Conservation (phyloP, 2,888 invertebrate species). For the Charanyca ferruginea region DNA sequence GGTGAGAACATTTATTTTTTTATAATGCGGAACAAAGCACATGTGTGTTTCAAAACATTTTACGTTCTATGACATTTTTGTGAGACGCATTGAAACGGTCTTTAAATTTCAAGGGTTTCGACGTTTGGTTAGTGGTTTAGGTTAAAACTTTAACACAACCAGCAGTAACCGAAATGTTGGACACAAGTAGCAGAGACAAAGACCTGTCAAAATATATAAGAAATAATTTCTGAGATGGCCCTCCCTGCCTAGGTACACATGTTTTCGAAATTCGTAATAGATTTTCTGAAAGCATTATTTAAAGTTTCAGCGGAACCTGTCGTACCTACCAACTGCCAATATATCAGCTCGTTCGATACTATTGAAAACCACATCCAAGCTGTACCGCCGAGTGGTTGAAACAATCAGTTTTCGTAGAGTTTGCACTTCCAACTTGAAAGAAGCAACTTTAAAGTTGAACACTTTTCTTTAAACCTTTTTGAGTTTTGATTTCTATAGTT, state of each 20-base stretch:
- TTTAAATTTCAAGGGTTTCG: too few species aligned
- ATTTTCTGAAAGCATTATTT: constrained; percentile 17
- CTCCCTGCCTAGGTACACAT: neutral
- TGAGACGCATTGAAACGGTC: too few species aligned
- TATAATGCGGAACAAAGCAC: neutral
- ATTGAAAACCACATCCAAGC: constrained; percentile 25
- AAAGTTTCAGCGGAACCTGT: constrained; percentile 34
- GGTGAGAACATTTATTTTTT: constrained; percentile 14
- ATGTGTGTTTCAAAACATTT: neutral
- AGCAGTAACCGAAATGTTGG: too few species aligned
- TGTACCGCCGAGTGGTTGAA: constrained; percentile 37
- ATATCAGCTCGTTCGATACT: constrained; percentile 37
- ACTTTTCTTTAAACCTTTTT: constrained; percentile 42
- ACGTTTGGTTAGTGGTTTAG: too few species aligned
- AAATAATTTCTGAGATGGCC: too few species aligned
- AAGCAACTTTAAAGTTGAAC: constrained; percentile 48
- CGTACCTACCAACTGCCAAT: constrained; percentile 39
- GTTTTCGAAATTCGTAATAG: neutral
- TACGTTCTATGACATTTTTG: neutral
- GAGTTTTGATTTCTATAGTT: constrained; percentile 22
- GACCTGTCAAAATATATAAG: too few species aligned
- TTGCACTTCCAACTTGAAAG: constrained; percentile 31
- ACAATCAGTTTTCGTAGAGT: constrained; percentile 52
- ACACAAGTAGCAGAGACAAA: too few species aligned
- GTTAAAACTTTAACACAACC: too few species aligned